A percentile compares a stretch with the other conserved stretches of the same genome.
Evolutionary conservation across 2,113 vertebrate genomes (phyloP).

Genomic region (Hippopotamus amphibius): DNA sequence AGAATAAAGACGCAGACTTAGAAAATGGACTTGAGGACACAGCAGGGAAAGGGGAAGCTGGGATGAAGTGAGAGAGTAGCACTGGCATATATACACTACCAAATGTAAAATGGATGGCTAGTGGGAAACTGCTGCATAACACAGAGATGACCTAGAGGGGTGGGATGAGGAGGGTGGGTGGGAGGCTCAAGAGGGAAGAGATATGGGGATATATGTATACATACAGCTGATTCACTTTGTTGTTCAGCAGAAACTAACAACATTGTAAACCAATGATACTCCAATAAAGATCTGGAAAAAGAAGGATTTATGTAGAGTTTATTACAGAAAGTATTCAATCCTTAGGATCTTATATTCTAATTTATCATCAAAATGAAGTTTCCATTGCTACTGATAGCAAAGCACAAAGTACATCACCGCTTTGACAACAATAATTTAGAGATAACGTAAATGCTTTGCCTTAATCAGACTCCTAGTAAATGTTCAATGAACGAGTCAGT

Average conservation of each 20-base stretch:
- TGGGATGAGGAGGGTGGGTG: too few species aligned
- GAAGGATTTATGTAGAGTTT: background rate
- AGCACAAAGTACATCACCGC: background rate
- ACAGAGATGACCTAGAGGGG: too few species aligned
- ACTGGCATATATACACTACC: too few species aligned
- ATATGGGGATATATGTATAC: background rate
- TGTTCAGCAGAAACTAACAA: background rate
- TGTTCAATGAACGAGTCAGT: background rate
- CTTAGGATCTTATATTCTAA: background rate
- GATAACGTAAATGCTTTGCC: background rate
- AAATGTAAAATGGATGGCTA: too few species aligned
- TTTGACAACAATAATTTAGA: background rate
- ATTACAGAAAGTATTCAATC: background rate
- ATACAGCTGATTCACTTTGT: background rate
- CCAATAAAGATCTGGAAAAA: background rate
- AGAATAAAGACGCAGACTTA: too few species aligned
- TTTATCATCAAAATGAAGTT: background rate
- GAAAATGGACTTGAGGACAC: too few species aligned
- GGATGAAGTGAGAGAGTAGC: too few species aligned
- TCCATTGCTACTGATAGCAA: background rate
- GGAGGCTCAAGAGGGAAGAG: background rate
- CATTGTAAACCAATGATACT: background rate
- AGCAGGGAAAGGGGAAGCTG: too few species aligned
- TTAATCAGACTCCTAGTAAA: background rate
- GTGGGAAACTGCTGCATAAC: too few species aligned